Evolutionary conservation across 2,888 invertebrate species (phyloP).

Genomic region (Caenorhabditis japonica): DNA sequence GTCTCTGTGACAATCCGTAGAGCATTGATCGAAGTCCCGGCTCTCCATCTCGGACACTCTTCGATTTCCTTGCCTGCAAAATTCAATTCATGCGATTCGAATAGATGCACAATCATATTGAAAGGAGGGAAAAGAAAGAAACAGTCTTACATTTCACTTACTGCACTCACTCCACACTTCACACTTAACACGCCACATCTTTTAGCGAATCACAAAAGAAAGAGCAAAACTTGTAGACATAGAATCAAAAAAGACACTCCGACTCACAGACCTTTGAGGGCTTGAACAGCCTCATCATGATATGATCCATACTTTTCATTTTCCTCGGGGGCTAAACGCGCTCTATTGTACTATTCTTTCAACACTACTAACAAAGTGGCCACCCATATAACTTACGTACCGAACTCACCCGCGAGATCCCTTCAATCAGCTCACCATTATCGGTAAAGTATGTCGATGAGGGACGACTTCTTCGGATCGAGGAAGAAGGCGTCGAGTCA

Average conservation of each 20-base stretch:
- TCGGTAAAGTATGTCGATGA: constrained; percentile 49
- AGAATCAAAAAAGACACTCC: too few species aligned
- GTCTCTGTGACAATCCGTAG: constrained; percentile 68
- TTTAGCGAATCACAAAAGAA: too few species aligned
- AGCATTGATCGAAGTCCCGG: constrained; percentile 72
- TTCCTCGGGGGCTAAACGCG: constrained; percentile 42
- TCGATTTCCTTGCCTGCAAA: constrained; percentile 56
- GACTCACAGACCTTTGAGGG: constrained; percentile 35
- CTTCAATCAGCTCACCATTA: constrained; percentile 42
- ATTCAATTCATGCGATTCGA: background rate
- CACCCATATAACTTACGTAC: background rate
- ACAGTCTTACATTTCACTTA: too few species aligned
- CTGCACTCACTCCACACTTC: too few species aligned
- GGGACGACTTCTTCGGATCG: constrained; percentile 47
- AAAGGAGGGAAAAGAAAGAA: too few species aligned
- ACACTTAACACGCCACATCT: too few species aligned
- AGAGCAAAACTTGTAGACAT: too few species aligned
- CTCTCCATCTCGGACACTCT: constrained; percentile 53
- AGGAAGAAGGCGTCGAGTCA: constrained; percentile 47
- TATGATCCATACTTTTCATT: constrained; percentile 51
- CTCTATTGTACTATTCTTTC: background rate
- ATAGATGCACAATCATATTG: background rate
- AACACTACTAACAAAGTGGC: background rate
- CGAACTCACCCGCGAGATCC: constrained; percentile 30
- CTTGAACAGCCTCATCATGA: constrained; percentile 42